These are phyloP conservation scores for Nemurella pictetii DNA, from an alignment of 2,888 invertebrate species.

Conservation along the genomic window DNA sequence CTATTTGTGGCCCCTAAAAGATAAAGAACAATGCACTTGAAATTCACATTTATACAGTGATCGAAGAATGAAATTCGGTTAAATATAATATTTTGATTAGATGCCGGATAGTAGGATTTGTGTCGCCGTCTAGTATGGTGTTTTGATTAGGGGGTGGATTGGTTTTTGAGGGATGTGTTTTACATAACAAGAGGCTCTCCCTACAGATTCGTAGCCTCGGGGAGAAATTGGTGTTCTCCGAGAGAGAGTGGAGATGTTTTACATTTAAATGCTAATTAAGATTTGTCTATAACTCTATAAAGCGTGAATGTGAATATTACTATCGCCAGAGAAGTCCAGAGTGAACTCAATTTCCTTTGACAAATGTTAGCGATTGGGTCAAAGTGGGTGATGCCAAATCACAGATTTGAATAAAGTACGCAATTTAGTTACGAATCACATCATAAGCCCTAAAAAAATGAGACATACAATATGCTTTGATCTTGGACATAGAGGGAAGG, in stretches of 20 bases:
- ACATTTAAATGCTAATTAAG: constrained; percentile 45
- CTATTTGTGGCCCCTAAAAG: no score
- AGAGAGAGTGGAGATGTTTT: constrained; percentile 36
- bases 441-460: no score
- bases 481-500: no score
- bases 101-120: not conserved
- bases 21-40: no score
- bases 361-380: not conserved
- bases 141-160: not conserved
- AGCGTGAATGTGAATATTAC: constrained; percentile 26
- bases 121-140: not conserved
- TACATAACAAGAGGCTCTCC: constrained; percentile 43
- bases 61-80: not conserved
- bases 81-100: not conserved
- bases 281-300: constrained; percentile 32
- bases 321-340: no score
- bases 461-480: no score
- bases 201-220: constrained; percentile 24
- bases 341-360: not conserved
- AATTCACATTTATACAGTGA: no score
- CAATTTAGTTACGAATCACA: no score
- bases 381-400: no score
- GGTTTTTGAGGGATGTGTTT: constrained; percentile 31
- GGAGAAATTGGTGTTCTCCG: constrained; percentile 18
- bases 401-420: no score